Conservation (phyloP, 1,140 invertebrate species). For the Microplitis mediator region DNA sequence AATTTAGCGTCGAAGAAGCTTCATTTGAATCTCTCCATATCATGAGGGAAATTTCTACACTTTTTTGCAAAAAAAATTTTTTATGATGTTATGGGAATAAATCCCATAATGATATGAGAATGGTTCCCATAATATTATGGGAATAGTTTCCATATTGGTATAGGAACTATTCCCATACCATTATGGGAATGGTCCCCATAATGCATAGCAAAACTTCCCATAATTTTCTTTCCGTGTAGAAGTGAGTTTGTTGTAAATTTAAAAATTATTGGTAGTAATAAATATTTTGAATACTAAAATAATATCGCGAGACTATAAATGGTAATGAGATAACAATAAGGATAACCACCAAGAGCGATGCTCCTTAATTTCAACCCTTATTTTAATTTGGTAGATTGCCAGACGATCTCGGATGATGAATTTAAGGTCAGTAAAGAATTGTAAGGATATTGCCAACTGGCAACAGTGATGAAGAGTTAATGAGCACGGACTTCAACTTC, state of each 20-base stretch:
- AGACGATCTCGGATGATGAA: slow-evolving; percentile 14
- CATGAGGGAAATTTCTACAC: too few relatives aligned
- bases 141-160: too few relatives aligned
- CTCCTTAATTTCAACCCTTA: slow-evolving; percentile 21
- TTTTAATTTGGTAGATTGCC: slow-evolving; percentile 27
- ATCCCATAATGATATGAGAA: too few relatives aligned
- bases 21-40: too few relatives aligned
- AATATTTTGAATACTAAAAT: neutral
- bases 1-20: too few relatives aligned
- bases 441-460: slow-evolving; percentile 24
- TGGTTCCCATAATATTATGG: too few relatives aligned
- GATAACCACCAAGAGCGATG: slow-evolving; percentile 14
- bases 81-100: too few relatives aligned
- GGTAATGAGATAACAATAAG: slow-evolving; percentile 13
- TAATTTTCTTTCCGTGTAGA: too few relatives aligned
- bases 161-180: too few relatives aligned
- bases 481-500: neutral
- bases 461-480: slow-evolving; percentile 27
- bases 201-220: too few relatives aligned
- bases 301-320: neutral
- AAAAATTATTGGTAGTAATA: neutral
- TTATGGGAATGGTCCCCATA: too few relatives aligned
- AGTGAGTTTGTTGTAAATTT: neutral
- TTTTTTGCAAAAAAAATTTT: too few relatives aligned
- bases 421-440: slow-evolving; percentile 22